phyloP scores from a whole-genome alignment of 2,113 vertebrate genomes.

The Otis tarda region DNA sequence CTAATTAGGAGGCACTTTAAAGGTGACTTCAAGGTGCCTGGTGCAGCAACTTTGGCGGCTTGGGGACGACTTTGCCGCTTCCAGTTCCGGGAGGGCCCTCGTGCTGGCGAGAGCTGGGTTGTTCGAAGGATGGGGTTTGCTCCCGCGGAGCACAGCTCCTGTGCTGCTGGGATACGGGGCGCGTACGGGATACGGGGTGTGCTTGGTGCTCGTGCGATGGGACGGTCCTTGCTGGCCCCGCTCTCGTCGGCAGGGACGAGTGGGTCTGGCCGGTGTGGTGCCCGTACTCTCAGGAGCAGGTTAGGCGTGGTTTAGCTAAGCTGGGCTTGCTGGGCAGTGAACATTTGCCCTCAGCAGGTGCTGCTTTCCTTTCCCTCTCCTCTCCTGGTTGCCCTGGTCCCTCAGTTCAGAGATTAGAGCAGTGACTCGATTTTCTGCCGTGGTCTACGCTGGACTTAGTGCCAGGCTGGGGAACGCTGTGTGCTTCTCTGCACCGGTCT shows the following conservation, averaged over 20 bases:
- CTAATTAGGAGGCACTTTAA: neutral
- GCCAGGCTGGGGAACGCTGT: fast-evolving
- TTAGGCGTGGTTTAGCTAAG: neutral
- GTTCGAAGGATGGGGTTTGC: fast-evolving
- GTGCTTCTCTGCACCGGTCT: fast-evolving
- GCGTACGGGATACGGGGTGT: fast-evolving
- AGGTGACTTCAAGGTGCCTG: slow-evolving; percentile 45
- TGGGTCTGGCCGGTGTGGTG: neutral
- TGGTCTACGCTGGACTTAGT: neutral
- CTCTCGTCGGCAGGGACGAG: fast-evolving
- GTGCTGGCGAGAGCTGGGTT: fast-evolving
- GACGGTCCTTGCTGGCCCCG: neutral
- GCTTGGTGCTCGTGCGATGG: fast-evolving
- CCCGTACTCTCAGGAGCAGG: too few species aligned
- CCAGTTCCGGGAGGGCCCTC: neutral
- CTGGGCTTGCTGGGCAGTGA: neutral
- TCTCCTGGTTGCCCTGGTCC: neutral
- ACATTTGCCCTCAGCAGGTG: neutral
- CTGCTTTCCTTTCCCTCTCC: neutral
- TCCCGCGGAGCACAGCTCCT: neutral
- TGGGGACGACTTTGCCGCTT: neutral
- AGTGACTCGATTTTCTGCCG: neutral
- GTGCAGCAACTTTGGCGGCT: slow-evolving; percentile 41
- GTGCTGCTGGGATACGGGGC: neutral
- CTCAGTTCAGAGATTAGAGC: neutral